A percentile compares a stretch with the other conserved stretches of the same genome.
Conservation (phyloP, 2,888 invertebrate genomes). For the Caenorhabditis angaria region DNA sequence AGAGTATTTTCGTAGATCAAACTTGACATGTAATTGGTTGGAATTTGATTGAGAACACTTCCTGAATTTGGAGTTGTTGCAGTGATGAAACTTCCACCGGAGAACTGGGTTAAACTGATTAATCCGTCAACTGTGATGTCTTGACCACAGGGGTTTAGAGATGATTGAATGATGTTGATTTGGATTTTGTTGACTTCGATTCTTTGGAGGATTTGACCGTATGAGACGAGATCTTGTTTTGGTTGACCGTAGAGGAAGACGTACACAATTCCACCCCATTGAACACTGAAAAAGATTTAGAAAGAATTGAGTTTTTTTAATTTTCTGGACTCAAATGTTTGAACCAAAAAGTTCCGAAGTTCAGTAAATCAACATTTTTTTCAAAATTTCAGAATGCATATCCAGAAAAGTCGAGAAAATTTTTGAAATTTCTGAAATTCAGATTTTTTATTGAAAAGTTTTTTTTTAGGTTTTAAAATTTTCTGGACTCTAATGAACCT, state of each 20-base stretch:
- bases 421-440: too few relatives aligned
- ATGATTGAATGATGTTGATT: slow-evolving; percentile 52
- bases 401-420: too few relatives aligned
- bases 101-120: slow-evolving; percentile 36
- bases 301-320: not conserved
- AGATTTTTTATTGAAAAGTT: too few relatives aligned
- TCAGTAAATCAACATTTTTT: too few relatives aligned
- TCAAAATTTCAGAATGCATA: too few relatives aligned
- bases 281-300: slow-evolving; percentile 18
- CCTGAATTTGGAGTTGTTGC: slow-evolving; percentile 48
- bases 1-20: slow-evolving; percentile 47
- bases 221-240: slow-evolving; percentile 34
- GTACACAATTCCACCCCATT: slow-evolving; percentile 52
- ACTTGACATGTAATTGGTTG: slow-evolving; percentile 46
- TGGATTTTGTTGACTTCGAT: slow-evolving; percentile 47
- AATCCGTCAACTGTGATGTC: slow-evolving; percentile 45
- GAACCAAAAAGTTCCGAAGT: too few relatives aligned
- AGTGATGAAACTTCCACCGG: slow-evolving; percentile 49
- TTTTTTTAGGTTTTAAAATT: too few relatives aligned
- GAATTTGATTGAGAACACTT: slow-evolving; percentile 48
- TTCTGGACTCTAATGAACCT: too few relatives aligned
- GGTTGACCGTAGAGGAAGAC: slow-evolving; percentile 52
- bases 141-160: slow-evolving; percentile 51
- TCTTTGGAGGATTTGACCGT: slow-evolving; percentile 39
- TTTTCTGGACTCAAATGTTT: too few relatives aligned